Conservation (phyloP, 2,113 vertebrate genomes). For the Scomber scombrus region DNA sequence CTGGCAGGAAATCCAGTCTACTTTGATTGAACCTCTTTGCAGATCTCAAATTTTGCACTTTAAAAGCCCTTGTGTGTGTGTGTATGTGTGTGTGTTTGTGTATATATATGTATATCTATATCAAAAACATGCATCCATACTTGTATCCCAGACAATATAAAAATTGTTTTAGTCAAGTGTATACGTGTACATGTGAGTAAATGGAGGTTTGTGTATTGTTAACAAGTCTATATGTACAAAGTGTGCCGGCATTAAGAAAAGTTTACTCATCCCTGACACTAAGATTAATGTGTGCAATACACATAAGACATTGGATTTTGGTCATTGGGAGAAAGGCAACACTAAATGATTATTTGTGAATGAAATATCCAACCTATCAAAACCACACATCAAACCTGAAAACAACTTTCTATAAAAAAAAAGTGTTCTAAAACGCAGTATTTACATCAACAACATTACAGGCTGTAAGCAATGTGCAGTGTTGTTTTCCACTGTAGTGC, state of each 20-base stretch:
- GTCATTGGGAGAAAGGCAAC: conserved; percentile 78
- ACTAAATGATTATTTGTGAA: conserved; percentile 76
- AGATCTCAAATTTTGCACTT: conserved; percentile 77
- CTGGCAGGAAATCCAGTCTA: conserved; percentile 80
- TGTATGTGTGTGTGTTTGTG: conserved; percentile 30
- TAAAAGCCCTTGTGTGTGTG: conserved; percentile 83
- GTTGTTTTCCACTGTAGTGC: conserved; percentile 70
- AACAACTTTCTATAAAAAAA: conserved; percentile 66
- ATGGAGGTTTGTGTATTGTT: conserved; percentile 73
- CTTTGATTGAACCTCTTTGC: conserved; percentile 74
- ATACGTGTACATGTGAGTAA: conserved; percentile 69
- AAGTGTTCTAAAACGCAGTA: conserved; percentile 71
- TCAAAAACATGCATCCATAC: conserved; percentile 81
- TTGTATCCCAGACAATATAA: conserved; percentile 70
- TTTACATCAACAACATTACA: conserved; percentile 76
- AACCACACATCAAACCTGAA: conserved; percentile 74
- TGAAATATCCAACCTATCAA: conserved; percentile 75
- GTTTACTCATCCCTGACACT: conserved; percentile 79
- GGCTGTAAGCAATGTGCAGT: conserved; percentile 76
- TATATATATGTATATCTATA: conserved; percentile 49
- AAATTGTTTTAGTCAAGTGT: conserved; percentile 73
- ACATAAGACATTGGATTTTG: conserved; percentile 85
- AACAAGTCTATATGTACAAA: conserved; percentile 75
- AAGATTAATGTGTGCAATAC: conserved; percentile 75
- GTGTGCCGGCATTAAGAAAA: conserved; percentile 79